A percentile compares a stretch with the other conserved stretches of the same genome.
Conservation (phyloP, 1,140 invertebrate genomes). For the Lineus longissimus region DNA sequence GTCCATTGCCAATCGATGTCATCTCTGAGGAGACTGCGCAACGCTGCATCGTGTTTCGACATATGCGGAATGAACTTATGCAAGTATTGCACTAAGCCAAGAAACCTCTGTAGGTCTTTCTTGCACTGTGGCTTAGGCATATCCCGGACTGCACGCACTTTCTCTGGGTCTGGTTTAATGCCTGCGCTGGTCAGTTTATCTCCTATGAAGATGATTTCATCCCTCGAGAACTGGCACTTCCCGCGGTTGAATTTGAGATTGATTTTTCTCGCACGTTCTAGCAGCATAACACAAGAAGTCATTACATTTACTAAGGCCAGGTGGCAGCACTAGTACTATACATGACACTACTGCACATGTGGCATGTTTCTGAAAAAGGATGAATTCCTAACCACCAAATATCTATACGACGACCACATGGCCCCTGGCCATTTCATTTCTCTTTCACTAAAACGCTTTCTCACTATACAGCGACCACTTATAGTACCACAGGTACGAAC, state of each 20-base stretch:
- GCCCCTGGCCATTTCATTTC: too few species aligned
- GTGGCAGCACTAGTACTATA: too few species aligned
- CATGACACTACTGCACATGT: too few species aligned
- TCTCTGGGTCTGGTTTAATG: slow-evolving; percentile 10
- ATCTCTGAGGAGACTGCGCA: neutral
- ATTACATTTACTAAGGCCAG: too few species aligned
- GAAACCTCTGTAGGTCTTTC: slow-evolving; percentile 6
- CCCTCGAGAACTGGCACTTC: slow-evolving; percentile 7
- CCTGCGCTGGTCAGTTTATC: slow-evolving; percentile 4
- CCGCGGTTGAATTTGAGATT: neutral
- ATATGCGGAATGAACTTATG: slow-evolving; percentile 38
- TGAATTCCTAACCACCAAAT: too few species aligned
- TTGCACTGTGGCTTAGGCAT: slow-evolving; percentile 11
- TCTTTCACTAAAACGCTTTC: too few species aligned
- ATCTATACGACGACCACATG: too few species aligned
- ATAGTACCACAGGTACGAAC: too few species aligned
- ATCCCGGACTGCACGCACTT: slow-evolving; percentile 7
- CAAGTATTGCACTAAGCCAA: slow-evolving; percentile 46
- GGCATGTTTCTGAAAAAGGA: too few species aligned
- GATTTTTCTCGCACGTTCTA: neutral
- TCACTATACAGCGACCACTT: too few species aligned
- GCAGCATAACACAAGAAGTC: neutral
- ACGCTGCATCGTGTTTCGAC: neutral
- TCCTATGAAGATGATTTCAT: slow-evolving; percentile 4
- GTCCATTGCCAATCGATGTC: neutral